Evolutionary conservation across 37 sponge, comb jelly and placozoan species (phyloP).

Genomic region (Spongia lamella): DNA sequence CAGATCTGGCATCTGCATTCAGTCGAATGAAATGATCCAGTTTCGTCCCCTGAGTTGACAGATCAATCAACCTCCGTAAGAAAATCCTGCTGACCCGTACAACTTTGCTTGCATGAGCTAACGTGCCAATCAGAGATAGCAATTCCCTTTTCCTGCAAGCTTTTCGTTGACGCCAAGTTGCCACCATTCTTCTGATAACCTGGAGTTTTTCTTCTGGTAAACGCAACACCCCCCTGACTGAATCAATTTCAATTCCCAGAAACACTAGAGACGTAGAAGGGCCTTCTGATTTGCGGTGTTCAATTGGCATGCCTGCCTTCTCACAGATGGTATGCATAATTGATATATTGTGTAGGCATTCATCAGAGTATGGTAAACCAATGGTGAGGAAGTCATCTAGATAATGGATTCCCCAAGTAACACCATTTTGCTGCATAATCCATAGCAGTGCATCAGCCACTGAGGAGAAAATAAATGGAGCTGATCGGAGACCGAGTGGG

Average conservation of each 20-base stretch:
- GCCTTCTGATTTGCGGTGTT: neutral
- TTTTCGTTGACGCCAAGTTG: neutral
- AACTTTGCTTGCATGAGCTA: slow-evolving; percentile 1
- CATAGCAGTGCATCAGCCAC: slow-evolving; percentile 17
- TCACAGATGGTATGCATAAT: neutral
- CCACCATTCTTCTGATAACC: neutral
- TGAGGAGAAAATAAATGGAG: neutral
- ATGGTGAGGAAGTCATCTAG: slow-evolving; percentile 17
- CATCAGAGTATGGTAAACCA: neutral
- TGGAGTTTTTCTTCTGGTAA: slow-evolving; percentile 10
- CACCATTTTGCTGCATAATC: neutral
- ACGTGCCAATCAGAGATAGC: slow-evolving; percentile 4
- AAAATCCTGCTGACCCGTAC: slow-evolving; percentile 8
- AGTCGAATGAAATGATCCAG: slow-evolving; percentile 10
- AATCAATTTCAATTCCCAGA: slow-evolving; percentile 13
- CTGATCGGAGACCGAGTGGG: slow-evolving; percentile 14
- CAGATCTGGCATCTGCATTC: too few species aligned
- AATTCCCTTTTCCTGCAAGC: slow-evolving; percentile 13
- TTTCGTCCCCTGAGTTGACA: neutral
- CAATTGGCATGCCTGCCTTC: neutral
- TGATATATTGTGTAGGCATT: neutral
- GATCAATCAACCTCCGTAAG: slow-evolving; percentile 30
- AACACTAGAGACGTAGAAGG: neutral
- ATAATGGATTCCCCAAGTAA: slow-evolving; percentile 15
- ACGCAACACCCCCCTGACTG: neutral